Evolutionary conservation across 2,797 vertebrate genomes (phyloP).

Genomic region (Gymnodraco acuticeps): DNA sequence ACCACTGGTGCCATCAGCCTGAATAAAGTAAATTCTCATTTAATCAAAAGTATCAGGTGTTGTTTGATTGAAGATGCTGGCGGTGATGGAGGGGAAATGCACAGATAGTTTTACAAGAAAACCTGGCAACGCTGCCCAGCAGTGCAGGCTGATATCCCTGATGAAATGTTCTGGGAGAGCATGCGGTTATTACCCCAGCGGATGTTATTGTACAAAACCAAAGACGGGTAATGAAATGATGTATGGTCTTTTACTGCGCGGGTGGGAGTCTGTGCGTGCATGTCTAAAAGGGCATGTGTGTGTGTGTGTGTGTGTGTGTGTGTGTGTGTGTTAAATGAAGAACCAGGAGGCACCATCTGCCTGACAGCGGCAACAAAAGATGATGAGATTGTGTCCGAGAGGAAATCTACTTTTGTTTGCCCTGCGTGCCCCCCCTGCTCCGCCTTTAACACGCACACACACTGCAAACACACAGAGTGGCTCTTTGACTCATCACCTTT

Average conservation of each 20-base stretch:
- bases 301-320: constrained; percentile 59
- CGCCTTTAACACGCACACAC: constrained; percentile 41
- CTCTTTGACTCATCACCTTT: constrained; percentile 52
- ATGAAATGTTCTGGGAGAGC: constrained; percentile 75
- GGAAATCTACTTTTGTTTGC: constrained; percentile 82
- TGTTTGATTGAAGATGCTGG: constrained; percentile 58
- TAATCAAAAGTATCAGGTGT: constrained; percentile 74
- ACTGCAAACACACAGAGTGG: constrained; percentile 33
- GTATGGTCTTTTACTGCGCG: constrained; percentile 72
- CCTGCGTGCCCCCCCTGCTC: constrained; percentile 44
- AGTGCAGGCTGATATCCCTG: constrained; percentile 70
- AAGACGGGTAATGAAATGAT: constrained; percentile 80
- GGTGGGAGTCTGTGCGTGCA: constrained; percentile 54
- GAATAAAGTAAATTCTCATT: constrained; percentile 53
- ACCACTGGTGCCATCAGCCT: constrained; percentile 17
- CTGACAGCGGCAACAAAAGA: constrained; percentile 82
- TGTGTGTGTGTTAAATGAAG: constrained; percentile 71
- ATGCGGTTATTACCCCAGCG: constrained; percentile 72
- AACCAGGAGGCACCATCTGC: constrained; percentile 72
- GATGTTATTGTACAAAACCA: constrained; percentile 79
- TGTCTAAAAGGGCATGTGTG: constrained; percentile 25
- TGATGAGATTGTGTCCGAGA: constrained; percentile 82
- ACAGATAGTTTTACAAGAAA: constrained; percentile 73
- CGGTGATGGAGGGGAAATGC: constrained; percentile 47
- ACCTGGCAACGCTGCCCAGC: constrained; percentile 55